Evolutionary conservation across 92 coral and sea anemone species (phyloP).

Genomic region (Plumapathes pennacea): DNA sequence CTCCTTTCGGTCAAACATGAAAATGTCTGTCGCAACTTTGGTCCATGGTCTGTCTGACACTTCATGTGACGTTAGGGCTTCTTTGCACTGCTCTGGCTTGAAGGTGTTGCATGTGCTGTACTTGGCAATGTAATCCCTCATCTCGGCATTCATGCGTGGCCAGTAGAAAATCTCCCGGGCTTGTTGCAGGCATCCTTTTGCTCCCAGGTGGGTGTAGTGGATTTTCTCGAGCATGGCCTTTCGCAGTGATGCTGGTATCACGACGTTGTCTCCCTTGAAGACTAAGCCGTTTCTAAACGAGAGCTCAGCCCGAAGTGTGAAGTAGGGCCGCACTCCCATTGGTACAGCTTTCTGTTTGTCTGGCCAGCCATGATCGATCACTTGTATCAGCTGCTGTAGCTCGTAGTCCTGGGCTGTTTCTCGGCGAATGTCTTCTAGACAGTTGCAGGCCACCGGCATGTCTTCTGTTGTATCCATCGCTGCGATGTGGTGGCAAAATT

Average conservation of each 20-base stretch:
- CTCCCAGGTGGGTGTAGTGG: conserved; percentile 46
- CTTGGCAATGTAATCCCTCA: conserved; percentile 28
- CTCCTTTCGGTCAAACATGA: conserved; percentile 19
- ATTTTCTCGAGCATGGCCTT: conserved; percentile 11
- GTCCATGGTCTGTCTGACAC: conserved; percentile 45
- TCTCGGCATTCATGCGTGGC: conserved; percentile 45
- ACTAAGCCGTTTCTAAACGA: conserved; percentile 37
- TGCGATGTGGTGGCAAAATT: no score
- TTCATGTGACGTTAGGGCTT: conserved; percentile 37
- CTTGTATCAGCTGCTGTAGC: conserved; percentile 18
- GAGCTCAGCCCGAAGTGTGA: conserved; percentile 44
- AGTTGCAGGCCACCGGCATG: conserved; percentile 20
- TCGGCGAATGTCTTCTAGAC: conserved; percentile 27
- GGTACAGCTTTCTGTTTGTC: conserved; percentile 40
- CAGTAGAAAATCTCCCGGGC: conserved; percentile 41
- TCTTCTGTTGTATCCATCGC: conserved; percentile 13
- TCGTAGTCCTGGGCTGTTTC: conserved; percentile 22
- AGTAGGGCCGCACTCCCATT: conserved; percentile 28
- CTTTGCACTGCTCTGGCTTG: conserved; percentile 20
- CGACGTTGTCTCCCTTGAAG: conserved; percentile 40
- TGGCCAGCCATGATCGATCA: conserved; percentile 36
- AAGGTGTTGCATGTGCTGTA: conserved; percentile 40
- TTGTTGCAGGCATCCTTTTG: conserved; percentile 21
- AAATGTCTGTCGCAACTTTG: conserved; percentile 27
- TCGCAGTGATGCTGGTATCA: conserved; percentile 25